These are phyloP conservation scores for Pelmatolapia mariae DNA, from an alignment of 2,113 vertebrate genomes.

Conservation along the genomic window DNA sequence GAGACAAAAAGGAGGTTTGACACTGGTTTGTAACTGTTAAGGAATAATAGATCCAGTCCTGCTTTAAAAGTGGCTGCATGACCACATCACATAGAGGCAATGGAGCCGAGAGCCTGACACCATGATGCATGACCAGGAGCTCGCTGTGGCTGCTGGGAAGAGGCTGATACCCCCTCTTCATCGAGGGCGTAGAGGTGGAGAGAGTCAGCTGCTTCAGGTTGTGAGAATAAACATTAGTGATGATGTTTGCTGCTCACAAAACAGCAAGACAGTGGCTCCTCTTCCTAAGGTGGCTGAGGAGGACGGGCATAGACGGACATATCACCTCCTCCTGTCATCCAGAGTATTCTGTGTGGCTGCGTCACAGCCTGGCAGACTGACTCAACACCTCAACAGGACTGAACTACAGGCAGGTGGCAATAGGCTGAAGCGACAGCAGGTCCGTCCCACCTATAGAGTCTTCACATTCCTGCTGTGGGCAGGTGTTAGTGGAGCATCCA, in stretches of 20 bases:
- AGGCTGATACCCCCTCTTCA: neutral
- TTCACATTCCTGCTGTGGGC: neutral
- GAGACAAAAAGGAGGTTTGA: neutral
- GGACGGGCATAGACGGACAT: neutral
- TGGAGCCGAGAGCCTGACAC: accelerated
- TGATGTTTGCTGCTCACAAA: neutral
- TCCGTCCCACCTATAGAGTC: neutral
- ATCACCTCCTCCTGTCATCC: neutral
- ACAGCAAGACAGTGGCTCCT: neutral
- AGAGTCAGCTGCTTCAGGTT: neutral
- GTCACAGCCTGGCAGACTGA: neutral
- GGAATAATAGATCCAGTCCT: neutral
- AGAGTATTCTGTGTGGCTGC: neutral
- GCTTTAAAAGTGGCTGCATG: neutral
- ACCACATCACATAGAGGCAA: neutral
- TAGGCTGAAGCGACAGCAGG: neutral
- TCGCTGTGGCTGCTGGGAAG: neutral
- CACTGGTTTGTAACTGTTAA: neutral
- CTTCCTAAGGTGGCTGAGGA: neutral
- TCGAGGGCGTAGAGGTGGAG: neutral
- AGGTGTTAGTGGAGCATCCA: neutral
- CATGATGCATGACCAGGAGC: neutral
- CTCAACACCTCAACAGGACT: too few relatives aligned
- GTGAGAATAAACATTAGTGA: neutral
- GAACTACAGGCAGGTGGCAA: too few relatives aligned